These are phyloP conservation scores for Betta splendens DNA, from an alignment of 2,797 vertebrate genomes.

Conservation along the genomic window DNA sequence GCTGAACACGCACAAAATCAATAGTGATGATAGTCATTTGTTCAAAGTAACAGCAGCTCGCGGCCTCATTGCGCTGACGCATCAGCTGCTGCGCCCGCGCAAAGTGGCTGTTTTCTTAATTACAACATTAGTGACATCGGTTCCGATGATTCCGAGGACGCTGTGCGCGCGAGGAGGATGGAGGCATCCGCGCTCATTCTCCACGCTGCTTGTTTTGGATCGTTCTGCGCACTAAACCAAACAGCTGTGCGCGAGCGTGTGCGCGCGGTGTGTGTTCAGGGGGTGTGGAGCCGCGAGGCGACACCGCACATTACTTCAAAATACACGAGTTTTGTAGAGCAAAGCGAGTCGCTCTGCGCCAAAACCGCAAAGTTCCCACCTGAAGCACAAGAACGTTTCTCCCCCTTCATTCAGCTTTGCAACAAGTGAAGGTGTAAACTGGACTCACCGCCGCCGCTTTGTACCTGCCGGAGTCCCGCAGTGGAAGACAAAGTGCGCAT, in stretches of 20 bases:
- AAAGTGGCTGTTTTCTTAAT: constrained; percentile 52
- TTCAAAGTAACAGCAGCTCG: constrained; percentile 31
- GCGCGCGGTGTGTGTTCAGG: constrained; percentile 5
- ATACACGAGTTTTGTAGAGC: background rate
- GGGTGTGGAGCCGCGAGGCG: constrained; percentile 15
- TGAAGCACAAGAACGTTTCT: background rate
- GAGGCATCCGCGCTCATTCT: no score
- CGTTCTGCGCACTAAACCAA: constrained; percentile 4
- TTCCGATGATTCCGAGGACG: constrained; percentile 17
- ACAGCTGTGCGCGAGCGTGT: background rate
- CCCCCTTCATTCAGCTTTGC: background rate
- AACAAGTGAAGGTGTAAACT: background rate
- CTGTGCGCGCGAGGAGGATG: background rate
- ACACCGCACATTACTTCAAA: constrained; percentile 24
- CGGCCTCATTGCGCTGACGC: constrained; percentile 47
- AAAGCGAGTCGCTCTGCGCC: background rate
- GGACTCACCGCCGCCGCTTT: constrained; percentile 73
- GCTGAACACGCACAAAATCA: constrained; percentile 47
- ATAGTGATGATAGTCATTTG: constrained; percentile 48
- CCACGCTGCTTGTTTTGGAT: background rate
- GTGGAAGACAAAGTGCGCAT: constrained; percentile 55
- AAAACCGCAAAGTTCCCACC: background rate
- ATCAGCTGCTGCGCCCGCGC: constrained; percentile 19
- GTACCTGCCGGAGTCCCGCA: constrained; percentile 60
- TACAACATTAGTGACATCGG: constrained; percentile 21